phyloP scores from a whole-genome alignment of 2,888 invertebrate genomes.

The Arrhopalites spinosus region DNA sequence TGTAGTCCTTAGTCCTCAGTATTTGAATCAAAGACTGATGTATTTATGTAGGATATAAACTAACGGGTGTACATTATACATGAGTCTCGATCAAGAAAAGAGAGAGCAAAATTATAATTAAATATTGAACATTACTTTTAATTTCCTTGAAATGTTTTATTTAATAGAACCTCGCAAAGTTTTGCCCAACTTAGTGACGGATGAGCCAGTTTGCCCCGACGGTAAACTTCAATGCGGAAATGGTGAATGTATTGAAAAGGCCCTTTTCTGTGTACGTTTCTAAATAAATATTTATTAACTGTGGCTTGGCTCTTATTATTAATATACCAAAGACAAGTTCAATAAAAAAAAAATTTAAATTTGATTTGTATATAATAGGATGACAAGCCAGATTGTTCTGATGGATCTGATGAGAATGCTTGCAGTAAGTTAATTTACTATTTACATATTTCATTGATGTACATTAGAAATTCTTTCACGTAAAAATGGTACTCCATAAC shows the following conservation, averaged over 20 bases:
- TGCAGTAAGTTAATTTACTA: conserved; percentile 75
- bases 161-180: conserved; percentile 85
- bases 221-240: conserved; percentile 89
- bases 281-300: too few species aligned
- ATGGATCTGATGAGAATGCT: conserved; percentile 93
- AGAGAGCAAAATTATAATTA: too few species aligned
- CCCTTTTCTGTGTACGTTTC: conserved; percentile 73
- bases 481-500: too few species aligned
- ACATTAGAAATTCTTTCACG: neutral
- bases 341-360: too few species aligned
- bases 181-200: conserved; percentile 86
- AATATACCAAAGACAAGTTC: too few species aligned
- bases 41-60: too few species aligned
- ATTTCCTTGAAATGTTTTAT: conserved; percentile 44
- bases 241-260: conserved; percentile 89
- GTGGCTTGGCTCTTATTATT: too few species aligned
- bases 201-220: conserved; percentile 88
- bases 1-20: too few species aligned
- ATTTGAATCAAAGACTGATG: too few species aligned
- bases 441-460: neutral
- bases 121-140: too few species aligned
- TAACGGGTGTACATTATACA: too few species aligned
- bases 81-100: too few species aligned
- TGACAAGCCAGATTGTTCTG: conserved; percentile 88
- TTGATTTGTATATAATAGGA: conserved; percentile 61